Evolutionary conservation across 1,140 invertebrate species (phyloP).

Genomic region (Bradysia coprophila): DNA sequence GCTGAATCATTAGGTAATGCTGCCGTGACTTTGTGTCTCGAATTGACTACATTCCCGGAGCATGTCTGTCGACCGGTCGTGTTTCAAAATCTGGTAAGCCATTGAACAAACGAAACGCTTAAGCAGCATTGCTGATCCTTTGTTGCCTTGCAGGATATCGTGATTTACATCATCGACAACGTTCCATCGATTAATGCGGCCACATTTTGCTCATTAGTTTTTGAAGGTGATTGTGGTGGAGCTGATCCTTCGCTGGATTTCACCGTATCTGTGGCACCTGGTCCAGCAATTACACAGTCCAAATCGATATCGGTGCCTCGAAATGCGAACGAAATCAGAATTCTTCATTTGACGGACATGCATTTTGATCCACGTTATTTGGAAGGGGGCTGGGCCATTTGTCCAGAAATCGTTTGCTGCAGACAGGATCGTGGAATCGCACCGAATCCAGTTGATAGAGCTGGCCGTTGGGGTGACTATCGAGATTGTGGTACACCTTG

Average conservation of each 20-base stretch:
- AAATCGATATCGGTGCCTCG: background rate
- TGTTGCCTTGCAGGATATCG: too few species aligned
- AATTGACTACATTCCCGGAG: too few species aligned
- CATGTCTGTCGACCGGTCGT: too few species aligned
- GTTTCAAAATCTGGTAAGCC: too few species aligned
- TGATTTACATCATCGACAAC: background rate
- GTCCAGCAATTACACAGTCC: background rate
- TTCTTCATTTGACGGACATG: slow-evolving; percentile 1
- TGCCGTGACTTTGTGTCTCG: too few species aligned
- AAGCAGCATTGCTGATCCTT: too few species aligned
- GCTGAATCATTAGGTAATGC: too few species aligned
- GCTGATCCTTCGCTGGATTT: background rate
- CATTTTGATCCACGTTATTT: slow-evolving; percentile 1
- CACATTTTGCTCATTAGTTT: background rate
- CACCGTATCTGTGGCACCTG: background rate
- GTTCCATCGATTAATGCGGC: background rate
- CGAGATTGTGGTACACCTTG: background rate
- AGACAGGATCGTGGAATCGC: background rate
- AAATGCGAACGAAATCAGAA: background rate
- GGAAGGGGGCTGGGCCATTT: background rate
- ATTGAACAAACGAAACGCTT: too few species aligned
- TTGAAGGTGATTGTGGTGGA: slow-evolving; percentile 2
- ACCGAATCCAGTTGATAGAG: background rate
- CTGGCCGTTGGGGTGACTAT: slow-evolving; percentile 1
- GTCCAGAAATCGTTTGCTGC: background rate